Conservation (phyloP, 2,113 vertebrate species). For the Rhizomys pruinosus region DNA sequence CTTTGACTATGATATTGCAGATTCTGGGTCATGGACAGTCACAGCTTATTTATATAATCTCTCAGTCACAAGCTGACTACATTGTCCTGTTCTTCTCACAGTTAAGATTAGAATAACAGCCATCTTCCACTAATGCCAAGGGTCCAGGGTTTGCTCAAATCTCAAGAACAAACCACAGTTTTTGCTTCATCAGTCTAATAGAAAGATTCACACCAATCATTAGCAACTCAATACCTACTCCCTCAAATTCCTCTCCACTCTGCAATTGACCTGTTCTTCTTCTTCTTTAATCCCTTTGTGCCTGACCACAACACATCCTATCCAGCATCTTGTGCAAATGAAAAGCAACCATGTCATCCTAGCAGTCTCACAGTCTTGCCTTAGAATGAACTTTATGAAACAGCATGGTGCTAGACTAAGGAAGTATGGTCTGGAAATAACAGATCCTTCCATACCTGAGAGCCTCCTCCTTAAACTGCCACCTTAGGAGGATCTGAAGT, state of each 20-base stretch:
- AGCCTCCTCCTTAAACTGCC: background rate
- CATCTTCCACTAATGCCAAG: background rate
- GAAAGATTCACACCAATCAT: background rate
- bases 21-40: background rate
- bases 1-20: slow-evolving; percentile 1
- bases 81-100: background rate
- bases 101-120: background rate
- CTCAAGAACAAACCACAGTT: background rate
- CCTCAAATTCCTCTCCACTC: background rate
- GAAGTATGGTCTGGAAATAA: background rate
- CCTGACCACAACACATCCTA: background rate
- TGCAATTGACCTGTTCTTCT: background rate
- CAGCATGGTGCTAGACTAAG: background rate
- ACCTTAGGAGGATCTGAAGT: background rate
- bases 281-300: background rate
- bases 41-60: background rate
- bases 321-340: background rate
- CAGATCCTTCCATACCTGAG: background rate
- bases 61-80: background rate
- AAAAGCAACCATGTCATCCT: background rate
- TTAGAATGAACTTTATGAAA: background rate
- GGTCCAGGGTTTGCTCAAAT: too few species aligned
- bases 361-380: background rate
- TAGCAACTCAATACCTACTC: background rate
- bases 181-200: background rate